Evolutionary conservation across 1,140 invertebrate species (phyloP).

Genomic region (Notospermus geniculatus): DNA sequence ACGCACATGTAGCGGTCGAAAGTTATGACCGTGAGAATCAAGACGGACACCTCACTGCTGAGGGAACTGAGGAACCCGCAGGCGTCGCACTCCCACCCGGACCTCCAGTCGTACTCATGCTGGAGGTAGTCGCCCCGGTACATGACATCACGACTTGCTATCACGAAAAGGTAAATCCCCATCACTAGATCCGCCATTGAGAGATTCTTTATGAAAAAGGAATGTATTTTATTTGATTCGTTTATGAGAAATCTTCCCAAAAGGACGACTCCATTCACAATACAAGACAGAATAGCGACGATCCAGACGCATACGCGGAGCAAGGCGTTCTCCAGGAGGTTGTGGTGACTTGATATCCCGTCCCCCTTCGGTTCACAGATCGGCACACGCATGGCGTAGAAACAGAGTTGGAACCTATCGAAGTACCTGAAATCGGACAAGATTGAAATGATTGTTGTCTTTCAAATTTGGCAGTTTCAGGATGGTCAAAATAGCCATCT

Average conservation of each 20-base stretch:
- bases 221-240: constrained; percentile 53
- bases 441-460: constrained; percentile 7
- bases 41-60: constrained; percentile 64
- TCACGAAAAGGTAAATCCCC: constrained; percentile 73
- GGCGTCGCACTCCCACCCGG: constrained; percentile 60
- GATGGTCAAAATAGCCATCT: constrained; percentile 17
- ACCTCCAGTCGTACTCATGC: constrained; percentile 67
- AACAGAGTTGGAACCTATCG: constrained; percentile 70
- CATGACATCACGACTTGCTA: constrained; percentile 67
- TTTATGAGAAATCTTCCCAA: constrained; percentile 65
- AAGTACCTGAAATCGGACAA: constrained; percentile 62
- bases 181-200: constrained; percentile 76
- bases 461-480: not conserved
- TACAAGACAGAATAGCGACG: constrained; percentile 67
- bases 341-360: constrained; percentile 68
- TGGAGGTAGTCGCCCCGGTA: constrained; percentile 66
- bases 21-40: constrained; percentile 75
- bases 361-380: constrained; percentile 68
- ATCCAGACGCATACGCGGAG: constrained; percentile 71
- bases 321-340: constrained; percentile 65
- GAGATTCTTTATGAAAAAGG: constrained; percentile 69
- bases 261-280: constrained; percentile 69
- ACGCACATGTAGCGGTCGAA: constrained; percentile 70
- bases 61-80: constrained; percentile 39
- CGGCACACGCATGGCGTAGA: constrained; percentile 63